Evolutionary conservation across 2,888 invertebrate species (phyloP).

Genomic region (Drosophila hamatofila): DNA sequence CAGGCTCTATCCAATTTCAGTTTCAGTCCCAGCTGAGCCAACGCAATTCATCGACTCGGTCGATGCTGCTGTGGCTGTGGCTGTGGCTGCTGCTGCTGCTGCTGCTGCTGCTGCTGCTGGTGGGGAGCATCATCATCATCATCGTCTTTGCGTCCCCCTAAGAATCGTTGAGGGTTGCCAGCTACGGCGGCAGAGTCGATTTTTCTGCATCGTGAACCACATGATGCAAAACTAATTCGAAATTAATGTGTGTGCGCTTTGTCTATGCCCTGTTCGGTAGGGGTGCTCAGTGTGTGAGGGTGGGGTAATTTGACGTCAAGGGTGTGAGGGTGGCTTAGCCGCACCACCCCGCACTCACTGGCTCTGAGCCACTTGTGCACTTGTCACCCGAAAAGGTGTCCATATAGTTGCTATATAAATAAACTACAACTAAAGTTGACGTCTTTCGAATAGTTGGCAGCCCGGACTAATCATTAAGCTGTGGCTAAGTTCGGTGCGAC

Average conservation of each 20-base stretch:
- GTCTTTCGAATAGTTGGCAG: neutral
- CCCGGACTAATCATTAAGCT: neutral
- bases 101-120: conserved; percentile 7
- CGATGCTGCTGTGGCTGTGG: neutral
- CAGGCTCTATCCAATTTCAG: conserved; percentile 10
- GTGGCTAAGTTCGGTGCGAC: neutral
- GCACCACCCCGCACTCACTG: neutral
- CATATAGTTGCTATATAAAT: neutral
- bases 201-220: conserved; percentile 86
- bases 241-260: conserved; percentile 85
- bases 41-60: conserved; percentile 49
- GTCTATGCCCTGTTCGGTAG: conserved; percentile 62
- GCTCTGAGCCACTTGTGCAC: conserved; percentile 37
- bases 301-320: conserved; percentile 23
- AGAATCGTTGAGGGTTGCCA: conserved; percentile 47
- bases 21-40: conserved; percentile 46
- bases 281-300: conserved; percentile 3
- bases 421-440: neutral
- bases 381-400: conserved; percentile 47
- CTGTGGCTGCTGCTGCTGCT: neutral
- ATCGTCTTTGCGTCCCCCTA: conserved; percentile 15
- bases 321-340: conserved; percentile 25
- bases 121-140: conserved; percentile 47
- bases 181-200: conserved; percentile 71
- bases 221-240: conserved; percentile 86